Base-by-base conservation (phyloP, 2,113 vertebrate species). In the Zosterops lateralis region DNA sequence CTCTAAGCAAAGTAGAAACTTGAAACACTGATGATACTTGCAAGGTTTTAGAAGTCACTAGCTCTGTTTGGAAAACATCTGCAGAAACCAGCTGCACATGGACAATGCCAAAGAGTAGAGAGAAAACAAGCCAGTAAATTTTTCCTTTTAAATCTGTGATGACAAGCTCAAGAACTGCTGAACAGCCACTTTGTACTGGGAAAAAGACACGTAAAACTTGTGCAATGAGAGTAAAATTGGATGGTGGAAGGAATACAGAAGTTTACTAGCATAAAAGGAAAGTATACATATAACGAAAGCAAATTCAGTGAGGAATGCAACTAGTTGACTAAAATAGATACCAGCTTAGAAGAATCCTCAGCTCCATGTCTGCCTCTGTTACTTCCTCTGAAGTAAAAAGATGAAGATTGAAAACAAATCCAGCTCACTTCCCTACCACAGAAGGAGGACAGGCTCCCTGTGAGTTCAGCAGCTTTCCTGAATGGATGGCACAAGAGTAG, bases 61-160 rank as follows among this genome's bases (percentile, higher is more conserved):
- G 62, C 22, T 75, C 77, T 75, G 58, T 78, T 93, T 81, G 66
- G 71, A 91, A 95, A 95, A 96, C 93, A 97, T 97, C 91, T 96
- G 93, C 88, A 96, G 77, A 91, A 95, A 45, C 64, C 95, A 93
- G 90, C 94, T 94, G 91, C 75, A 87, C 31, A 48, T 57, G 68
- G 88, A 92, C 93, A 95, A 92, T 83, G 86, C 65, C 95, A 96
- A 91, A 95, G 90, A 93, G 18, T 87, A 85, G 91, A 80, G 40
- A 82, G 68, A 95, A 96, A 93, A 97, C 65, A 95, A 93, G 78
- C 17, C 70, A 85, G 70, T 96, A 92, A 84, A 50, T 92, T 92
- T 84, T 95, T 67, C 67, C 12, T 87, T 89, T 95, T 87, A 94
- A 94, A 95, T 90, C 44, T 79, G 53, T 88, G 91, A 93, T 81